These are phyloP conservation scores for Odocoileus hemionus DNA, from an alignment of 2,113 vertebrate species.

Conservation along the genomic window DNA sequence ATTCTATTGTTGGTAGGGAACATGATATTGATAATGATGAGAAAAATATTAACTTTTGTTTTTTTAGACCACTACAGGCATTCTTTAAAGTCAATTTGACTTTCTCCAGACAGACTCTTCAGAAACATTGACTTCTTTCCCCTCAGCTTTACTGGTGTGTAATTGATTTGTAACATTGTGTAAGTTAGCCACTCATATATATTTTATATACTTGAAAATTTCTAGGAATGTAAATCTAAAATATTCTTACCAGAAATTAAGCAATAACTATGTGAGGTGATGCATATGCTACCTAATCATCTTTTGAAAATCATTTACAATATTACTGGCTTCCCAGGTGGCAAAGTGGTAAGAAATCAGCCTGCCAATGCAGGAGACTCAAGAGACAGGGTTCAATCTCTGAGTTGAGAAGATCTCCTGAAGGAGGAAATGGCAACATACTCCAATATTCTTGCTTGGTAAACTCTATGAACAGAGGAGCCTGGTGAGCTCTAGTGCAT, in stretches of 20 bases:
- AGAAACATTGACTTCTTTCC: slow-evolving; percentile 18
- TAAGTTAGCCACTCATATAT: not conserved
- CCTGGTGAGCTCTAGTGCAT: not conserved
- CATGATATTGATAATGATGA: not conserved
- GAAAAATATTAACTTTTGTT: not conserved
- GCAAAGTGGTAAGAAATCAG: not conserved
- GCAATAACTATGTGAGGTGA: not conserved
- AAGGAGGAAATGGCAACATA: not conserved
- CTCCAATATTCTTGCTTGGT: not conserved
- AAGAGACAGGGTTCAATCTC: not conserved
- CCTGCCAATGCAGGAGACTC: not conserved
- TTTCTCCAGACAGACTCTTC: slow-evolving; percentile 23
- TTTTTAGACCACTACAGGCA: not conserved
- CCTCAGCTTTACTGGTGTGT: not conserved
- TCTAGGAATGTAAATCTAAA: not conserved
- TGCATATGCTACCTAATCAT: not conserved
- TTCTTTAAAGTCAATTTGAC: not conserved
- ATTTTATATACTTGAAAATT: not conserved
- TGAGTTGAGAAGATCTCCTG: not conserved
- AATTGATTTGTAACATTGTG: not conserved
- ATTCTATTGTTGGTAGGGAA: not conserved
- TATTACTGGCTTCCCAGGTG: not conserved
- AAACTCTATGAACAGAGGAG: not conserved
- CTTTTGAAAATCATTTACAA: not conserved
- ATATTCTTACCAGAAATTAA: not conserved